Conservation (phyloP, 2,113 vertebrate species). For the Trematocara nigrifrons region DNA sequence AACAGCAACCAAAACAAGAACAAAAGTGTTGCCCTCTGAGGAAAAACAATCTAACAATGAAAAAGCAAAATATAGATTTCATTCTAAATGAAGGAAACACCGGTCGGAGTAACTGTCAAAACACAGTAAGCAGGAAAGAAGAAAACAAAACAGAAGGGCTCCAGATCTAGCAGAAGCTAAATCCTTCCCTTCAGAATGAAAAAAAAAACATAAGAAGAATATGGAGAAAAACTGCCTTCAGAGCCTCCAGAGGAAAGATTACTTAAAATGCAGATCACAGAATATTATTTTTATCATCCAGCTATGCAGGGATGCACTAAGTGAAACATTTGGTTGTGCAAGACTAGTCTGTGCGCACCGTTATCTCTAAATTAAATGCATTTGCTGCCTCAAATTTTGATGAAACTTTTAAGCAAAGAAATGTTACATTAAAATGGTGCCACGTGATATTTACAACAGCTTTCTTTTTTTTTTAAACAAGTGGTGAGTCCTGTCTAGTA, state of each 20-base stretch:
- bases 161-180: neutral
- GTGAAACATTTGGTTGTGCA: neutral
- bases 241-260: neutral
- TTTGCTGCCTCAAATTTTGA: neutral
- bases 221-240: neutral
- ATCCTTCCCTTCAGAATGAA: neutral
- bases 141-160: neutral
- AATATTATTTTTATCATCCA: neutral
- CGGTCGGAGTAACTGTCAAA: conserved; percentile 8
- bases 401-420: neutral
- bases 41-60: conserved; percentile 40
- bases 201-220: neutral
- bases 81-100: conserved; percentile 31
- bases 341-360: neutral
- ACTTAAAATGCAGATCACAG: neutral
- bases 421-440: neutral
- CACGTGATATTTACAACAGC: neutral
- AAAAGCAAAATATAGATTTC: conserved; percentile 46
- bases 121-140: neutral
- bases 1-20: conserved; percentile 36
- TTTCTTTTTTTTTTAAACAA: neutral
- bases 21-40: conserved; percentile 32
- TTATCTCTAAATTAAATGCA: neutral
- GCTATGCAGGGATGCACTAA: neutral
- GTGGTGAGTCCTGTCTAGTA: neutral